Evolutionary conservation across 2,888 invertebrate genomes (phyloP).

Genomic region (Tuberolachnus salignus): DNA sequence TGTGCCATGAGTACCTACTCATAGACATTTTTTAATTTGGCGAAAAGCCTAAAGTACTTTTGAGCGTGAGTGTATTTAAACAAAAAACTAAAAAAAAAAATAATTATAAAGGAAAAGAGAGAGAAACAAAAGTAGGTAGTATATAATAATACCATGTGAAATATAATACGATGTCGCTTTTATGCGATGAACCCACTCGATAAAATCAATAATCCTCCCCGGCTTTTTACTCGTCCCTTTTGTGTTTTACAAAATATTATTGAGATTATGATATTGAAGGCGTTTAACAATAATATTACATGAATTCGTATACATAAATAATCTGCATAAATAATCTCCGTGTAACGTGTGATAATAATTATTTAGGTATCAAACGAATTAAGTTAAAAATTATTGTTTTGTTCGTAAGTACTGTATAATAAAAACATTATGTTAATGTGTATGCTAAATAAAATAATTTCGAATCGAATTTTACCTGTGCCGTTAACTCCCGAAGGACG

Average conservation of each 20-base stretch:
- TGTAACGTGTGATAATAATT: neutral
- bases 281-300: too few relatives aligned
- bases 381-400: slow-evolving; percentile 2
- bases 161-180: slow-evolving; percentile 10
- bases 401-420: neutral
- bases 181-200: neutral
- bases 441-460: neutral
- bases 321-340: neutral
- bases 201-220: neutral
- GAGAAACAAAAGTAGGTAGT: neutral
- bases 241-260: slow-evolving; percentile 9
- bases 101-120: neutral
- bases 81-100: slow-evolving; percentile 21
- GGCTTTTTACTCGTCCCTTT: neutral
- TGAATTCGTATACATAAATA: too few relatives aligned
- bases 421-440: neutral
- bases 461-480: slow-evolving; percentile 74
- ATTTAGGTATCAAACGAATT: neutral
- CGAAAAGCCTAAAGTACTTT: slow-evolving; percentile 30
- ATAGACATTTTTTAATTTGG: slow-evolving; percentile 16
- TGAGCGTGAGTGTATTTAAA: slow-evolving; percentile 10
- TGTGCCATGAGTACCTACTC: slow-evolving; percentile 3
- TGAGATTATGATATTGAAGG: neutral
- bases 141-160: neutral
- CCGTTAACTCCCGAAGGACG: slow-evolving; percentile 92